Evolutionary conservation across 2,888 invertebrate genomes (phyloP).

Genomic region (Hartigia nigra): DNA sequence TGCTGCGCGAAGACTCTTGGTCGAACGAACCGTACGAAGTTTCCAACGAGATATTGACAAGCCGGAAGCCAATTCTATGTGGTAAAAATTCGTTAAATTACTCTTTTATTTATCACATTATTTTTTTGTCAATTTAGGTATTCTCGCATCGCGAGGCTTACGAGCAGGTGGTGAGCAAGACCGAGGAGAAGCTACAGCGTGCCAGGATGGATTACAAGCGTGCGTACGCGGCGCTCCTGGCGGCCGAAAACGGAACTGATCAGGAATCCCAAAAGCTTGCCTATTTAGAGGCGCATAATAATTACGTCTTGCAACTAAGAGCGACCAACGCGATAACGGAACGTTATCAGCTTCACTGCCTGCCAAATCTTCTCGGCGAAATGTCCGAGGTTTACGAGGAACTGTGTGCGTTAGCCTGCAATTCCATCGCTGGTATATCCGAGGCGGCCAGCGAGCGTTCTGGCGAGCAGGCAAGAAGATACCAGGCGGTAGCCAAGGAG

Average conservation of each 20-base stretch:
- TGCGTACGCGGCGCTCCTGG: conserved; percentile 83
- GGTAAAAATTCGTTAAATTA: not conserved
- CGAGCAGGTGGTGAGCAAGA: conserved; percentile 87
- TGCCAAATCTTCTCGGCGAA: conserved; percentile 90
- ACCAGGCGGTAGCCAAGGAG: conserved; percentile 82
- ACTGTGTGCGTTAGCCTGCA: conserved; percentile 72
- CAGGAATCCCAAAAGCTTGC: conserved; percentile 75
- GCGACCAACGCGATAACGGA: conserved; percentile 95
- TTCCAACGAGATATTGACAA: not conserved
- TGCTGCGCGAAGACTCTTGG: not conserved
- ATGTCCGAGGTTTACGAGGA: conserved; percentile 93
- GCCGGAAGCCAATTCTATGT: not conserved
- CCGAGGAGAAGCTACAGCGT: conserved; percentile 86
- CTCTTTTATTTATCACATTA: too few relatives aligned
- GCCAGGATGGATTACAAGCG: conserved; percentile 86
- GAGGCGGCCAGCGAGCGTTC: conserved; percentile 90
- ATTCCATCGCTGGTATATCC: conserved; percentile 75
- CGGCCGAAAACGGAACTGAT: conserved; percentile 71
- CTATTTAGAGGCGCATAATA: conserved; percentile 93
- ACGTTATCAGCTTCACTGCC: conserved; percentile 85
- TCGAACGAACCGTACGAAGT: not conserved
- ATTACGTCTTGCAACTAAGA: conserved; percentile 91
- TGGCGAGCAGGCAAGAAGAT: conserved; percentile 86
- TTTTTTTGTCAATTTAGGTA: conserved; percentile 60
- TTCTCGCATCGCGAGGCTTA: conserved; percentile 91